A percentile compares a stretch with the other conserved stretches of the same genome.
These are phyloP conservation scores for Alosa alosa DNA, from an alignment of 2,113 vertebrate genomes.

Conservation along the genomic window DNA sequence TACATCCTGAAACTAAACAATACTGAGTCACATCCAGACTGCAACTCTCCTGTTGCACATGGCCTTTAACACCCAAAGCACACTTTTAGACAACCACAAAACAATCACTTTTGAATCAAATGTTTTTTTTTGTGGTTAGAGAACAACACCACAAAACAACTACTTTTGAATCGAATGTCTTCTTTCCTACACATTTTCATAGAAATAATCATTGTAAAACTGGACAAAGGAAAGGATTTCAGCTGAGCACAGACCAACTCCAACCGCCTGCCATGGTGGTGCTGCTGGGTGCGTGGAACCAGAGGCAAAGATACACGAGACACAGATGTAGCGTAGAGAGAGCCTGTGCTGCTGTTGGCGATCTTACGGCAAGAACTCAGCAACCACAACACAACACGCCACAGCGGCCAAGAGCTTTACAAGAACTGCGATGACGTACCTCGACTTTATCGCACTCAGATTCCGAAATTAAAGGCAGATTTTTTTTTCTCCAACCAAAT, in stretches of 20 bases:
- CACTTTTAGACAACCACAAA: not conserved
- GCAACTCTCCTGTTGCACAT: not conserved
- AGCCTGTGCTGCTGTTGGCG: not conserved
- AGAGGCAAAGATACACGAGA: too few species aligned
- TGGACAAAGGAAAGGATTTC: not conserved
- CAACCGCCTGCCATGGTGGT: not conserved
- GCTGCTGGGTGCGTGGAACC: not conserved
- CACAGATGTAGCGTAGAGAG: not conserved
- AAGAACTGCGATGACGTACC: slow-evolving; percentile 53
- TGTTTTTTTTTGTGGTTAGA: too few species aligned
- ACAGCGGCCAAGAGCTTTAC: not conserved
- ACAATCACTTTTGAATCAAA: too few species aligned
- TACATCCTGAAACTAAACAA: slow-evolving; percentile 68
- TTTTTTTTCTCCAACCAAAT: slow-evolving; percentile 47
- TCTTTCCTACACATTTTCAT: not conserved
- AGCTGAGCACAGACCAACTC: not conserved
- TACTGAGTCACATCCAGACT: not conserved
- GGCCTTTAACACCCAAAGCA: not conserved
- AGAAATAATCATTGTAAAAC: not conserved
- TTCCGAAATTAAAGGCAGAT: slow-evolving; percentile 52
- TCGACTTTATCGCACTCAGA: slow-evolving; percentile 46
- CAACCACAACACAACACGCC: not conserved
- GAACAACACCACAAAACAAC: not conserved
- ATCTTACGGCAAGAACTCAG: not conserved
- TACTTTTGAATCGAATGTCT: not conserved